phyloP scores from a whole-genome alignment of 2,797 vertebrate species.

The Microctenopoma stevenorrisi region DNA sequence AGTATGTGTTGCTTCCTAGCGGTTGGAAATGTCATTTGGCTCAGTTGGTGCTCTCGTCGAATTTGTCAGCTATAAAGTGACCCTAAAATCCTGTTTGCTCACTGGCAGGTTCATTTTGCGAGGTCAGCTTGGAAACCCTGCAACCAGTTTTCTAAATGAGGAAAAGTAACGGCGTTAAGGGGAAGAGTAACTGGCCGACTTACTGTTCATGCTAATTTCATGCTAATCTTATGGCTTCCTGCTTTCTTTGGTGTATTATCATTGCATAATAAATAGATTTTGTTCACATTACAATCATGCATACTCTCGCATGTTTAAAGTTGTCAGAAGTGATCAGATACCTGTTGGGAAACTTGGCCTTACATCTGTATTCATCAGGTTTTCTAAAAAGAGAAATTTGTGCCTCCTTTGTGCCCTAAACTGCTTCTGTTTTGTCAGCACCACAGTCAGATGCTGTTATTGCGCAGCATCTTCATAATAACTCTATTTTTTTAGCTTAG shows the following conservation, averaged over 20 bases:
- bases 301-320: neutral
- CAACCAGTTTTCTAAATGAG: slow-evolving; percentile 37
- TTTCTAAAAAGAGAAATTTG: slow-evolving; percentile 40
- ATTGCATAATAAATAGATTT: slow-evolving; percentile 36
- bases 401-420: slow-evolving; percentile 30
- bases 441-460: slow-evolving; percentile 71
- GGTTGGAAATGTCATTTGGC: slow-evolving; percentile 29
- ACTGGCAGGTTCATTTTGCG: slow-evolving; percentile 20
- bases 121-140: slow-evolving; percentile 39
- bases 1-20: slow-evolving; percentile 51
- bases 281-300: slow-evolving; percentile 30
- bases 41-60: slow-evolving; percentile 25
- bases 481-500: slow-evolving; percentile 60
- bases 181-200: slow-evolving; percentile 32
- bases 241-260: slow-evolving; percentile 30
- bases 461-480: slow-evolving; percentile 65
- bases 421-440: slow-evolving; percentile 55
- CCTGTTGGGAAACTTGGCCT: neutral
- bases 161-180: slow-evolving; percentile 31
- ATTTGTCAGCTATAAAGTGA: slow-evolving; percentile 17
- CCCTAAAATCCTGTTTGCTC: slow-evolving; percentile 32
- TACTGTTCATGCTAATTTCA: slow-evolving; percentile 13
- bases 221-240: neutral
- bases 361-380: neutral
- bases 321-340: slow-evolving; percentile 1